Evolutionary conservation across 1,140 invertebrate species (phyloP).

Genomic region (Drosophila saltans): DNA sequence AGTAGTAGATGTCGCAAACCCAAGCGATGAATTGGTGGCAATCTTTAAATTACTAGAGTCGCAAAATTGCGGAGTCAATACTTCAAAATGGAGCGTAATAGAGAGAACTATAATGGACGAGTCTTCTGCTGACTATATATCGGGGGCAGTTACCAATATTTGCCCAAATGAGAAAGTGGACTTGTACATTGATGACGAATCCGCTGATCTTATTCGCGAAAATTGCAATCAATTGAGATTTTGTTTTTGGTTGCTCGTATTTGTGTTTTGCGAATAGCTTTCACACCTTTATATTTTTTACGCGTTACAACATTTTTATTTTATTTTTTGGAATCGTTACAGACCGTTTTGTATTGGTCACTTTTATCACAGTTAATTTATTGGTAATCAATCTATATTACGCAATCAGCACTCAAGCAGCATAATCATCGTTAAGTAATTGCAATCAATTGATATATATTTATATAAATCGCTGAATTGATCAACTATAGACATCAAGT

Average conservation of each 20-base stretch:
- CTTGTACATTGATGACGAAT: not conserved
- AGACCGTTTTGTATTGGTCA: not conserved
- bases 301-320: no score
- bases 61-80: not conserved
- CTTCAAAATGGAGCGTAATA: not conserved
- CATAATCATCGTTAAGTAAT: not conserved
- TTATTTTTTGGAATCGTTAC: no score
- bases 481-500: constrained; percentile 33
- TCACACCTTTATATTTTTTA: no score
- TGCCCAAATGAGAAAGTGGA: not conserved
- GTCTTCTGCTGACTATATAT: no score
- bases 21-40: not conserved
- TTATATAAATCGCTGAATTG: constrained; percentile 17
- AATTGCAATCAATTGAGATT: not conserved
- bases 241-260: not conserved
- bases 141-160: not conserved
- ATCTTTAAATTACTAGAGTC: not conserved
- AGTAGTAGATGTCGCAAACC: not conserved
- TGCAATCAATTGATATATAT: constrained; percentile 1
- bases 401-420: not conserved
- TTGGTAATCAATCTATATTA: no score
- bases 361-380: not conserved
- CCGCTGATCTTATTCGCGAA: not conserved
- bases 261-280: not conserved
- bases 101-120: not conserved